These are phyloP conservation scores for Oxyura jamaicensis DNA, from an alignment of 2,113 vertebrate genomes.

Conservation along the genomic window DNA sequence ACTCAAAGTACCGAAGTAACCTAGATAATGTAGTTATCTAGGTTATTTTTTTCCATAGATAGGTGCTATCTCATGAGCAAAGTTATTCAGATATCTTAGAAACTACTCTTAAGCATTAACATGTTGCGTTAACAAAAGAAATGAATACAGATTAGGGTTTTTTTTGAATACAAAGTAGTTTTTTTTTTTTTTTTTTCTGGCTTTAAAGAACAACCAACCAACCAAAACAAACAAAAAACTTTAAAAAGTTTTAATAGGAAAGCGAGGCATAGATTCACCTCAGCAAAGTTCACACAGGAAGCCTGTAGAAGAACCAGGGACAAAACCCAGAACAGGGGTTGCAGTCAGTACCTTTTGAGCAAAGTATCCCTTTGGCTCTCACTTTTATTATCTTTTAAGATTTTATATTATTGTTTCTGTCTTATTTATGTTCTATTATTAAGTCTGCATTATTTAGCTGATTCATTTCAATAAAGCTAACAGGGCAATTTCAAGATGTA, in stretches of 20 bases:
- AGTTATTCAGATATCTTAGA: neutral
- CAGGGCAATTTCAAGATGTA: neutral
- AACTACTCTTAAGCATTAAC: neutral
- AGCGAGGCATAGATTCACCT: neutral
- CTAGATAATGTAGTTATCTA: neutral
- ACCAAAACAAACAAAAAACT: too few relatives aligned
- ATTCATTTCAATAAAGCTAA: neutral
- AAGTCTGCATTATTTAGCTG: neutral
- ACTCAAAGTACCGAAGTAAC: constrained; percentile 3
- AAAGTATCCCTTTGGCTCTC: neutral
- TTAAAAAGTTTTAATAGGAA: neutral
- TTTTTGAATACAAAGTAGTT: too few relatives aligned
- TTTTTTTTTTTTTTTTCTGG: too few relatives aligned
- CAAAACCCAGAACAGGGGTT: neutral
- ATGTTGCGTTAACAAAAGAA: neutral
- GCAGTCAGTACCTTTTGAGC: neutral
- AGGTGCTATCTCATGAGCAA: neutral
- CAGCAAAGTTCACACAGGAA: neutral
- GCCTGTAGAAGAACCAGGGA: neutral
- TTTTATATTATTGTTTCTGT: neutral
- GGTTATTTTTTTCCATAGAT: constrained; percentile 6
- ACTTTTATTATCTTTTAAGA: neutral
- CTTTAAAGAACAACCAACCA: too few relatives aligned
- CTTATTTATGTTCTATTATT: neutral
- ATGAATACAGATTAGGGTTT: neutral